These are phyloP conservation scores for Montipora sp. DNA, from an alignment of 64 coral and sea anemone genomes.

Conservation along the genomic window DNA sequence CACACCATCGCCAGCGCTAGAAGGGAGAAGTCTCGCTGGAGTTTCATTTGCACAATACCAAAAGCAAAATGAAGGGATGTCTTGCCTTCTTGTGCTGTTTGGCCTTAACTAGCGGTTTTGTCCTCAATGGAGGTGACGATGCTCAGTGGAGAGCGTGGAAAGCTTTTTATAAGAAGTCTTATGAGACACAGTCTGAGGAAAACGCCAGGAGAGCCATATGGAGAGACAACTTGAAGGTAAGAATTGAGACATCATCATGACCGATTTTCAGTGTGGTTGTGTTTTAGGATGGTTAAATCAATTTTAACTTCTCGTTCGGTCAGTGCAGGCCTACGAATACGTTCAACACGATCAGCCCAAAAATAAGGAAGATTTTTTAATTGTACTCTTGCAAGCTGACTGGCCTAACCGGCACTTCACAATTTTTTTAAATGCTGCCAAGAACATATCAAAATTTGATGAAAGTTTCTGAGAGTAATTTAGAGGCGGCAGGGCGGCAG, in stretches of 20 bases:
- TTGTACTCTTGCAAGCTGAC: too few species aligned
- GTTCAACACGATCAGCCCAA: too few species aligned
- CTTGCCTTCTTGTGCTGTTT: constrained; percentile 45
- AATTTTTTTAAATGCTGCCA: too few species aligned
- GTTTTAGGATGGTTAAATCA: too few species aligned
- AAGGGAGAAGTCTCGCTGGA: neutral
- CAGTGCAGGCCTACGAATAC: too few species aligned
- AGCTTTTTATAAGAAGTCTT: constrained; percentile 70
- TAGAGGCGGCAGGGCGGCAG: too few species aligned
- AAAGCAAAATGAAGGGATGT: constrained; percentile 35
- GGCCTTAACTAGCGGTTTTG: constrained; percentile 49
- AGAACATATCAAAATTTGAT: too few species aligned
- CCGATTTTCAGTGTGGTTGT: too few species aligned
- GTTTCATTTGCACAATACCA: neutral
- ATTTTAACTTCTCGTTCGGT: too few species aligned
- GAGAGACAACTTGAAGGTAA: constrained; percentile 79
- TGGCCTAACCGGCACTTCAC: too few species aligned
- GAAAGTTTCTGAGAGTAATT: too few species aligned
- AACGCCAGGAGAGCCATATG: constrained; percentile 61
- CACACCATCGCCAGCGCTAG: neutral
- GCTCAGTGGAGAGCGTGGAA: constrained; percentile 78
- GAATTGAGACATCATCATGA: neutral
- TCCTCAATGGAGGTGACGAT: constrained; percentile 56
- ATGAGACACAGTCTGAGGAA: constrained; percentile 62
- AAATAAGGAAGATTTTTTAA: too few species aligned